Base-by-base conservation (phyloP, 2,888 invertebrate genomes). In the Lasioglossum leucozonium region DNA sequence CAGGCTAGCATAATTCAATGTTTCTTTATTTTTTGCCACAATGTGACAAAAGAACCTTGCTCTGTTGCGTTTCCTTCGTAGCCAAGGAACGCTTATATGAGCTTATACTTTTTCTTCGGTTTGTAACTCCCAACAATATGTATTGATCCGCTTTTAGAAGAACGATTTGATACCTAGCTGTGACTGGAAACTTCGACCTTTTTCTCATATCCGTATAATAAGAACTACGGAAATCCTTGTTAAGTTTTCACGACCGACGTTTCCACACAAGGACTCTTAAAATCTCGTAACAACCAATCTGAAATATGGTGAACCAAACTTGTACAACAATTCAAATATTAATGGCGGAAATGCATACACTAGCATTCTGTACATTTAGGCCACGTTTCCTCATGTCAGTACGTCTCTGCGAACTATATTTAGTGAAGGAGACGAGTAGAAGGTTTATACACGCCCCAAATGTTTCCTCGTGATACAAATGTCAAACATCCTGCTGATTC, bases 381-480 rank as follows among this genome's bases (percentile, higher is more conserved):
- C 34, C 18, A 74, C 73, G 55, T 37, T 79, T 22, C 18, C 11
- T 18, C 18, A 22, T 34, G 58, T 26, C n/a, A n/a, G 16, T 37
- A 62, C 18, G 34, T 37, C 37, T 37, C 4, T 47, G 47, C 58
- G 37, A 13, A 13, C 37, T 71, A 73, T n/a, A 74, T 81, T 71
- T n/a, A 18, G 34, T 4, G 30, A 47, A 30, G 58, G 37, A 34
- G 72, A 67, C 30, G 67, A 44, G 62, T 40, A 10, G n/a, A 18
- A 34, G 51, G 8, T 11, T 37, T 47, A 42, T 34, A 22, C 40
- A 18, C 37, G 30, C 40, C 30, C 74, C 16, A 80, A 74, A 80
- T 82, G 58, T 74, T 75, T 74, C 16, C 82, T 22, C 71, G 58
- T 75, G 74, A 72, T 75, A 71, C 74, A 71, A 71, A 74, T 58